A percentile compares a stretch with the other conserved stretches of the same genome.
phyloP scores from a whole-genome alignment of 2,888 invertebrate genomes.

The Megaustenia siamemsis region DNA sequence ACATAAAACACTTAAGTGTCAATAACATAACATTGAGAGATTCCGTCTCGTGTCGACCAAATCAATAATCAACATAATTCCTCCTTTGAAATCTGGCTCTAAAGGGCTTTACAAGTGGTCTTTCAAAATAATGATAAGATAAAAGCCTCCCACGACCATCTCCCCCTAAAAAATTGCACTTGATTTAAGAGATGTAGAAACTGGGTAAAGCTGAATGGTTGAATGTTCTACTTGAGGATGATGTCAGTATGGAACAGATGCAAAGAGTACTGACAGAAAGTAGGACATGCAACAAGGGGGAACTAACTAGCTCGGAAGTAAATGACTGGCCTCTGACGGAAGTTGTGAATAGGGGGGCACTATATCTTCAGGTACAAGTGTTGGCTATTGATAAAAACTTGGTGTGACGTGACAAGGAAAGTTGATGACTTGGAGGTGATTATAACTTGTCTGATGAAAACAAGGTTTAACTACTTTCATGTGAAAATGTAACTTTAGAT shows the following conservation, averaged over 20 bases:
- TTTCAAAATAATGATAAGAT: constrained; percentile 3
- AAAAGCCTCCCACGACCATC: not conserved
- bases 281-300: not conserved
- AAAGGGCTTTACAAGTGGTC: not conserved
- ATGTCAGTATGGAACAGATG: not conserved
- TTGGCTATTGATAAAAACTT: not conserved
- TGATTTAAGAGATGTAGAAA: constrained; percentile 18
- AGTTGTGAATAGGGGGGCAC: not conserved
- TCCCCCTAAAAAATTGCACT: constrained; percentile 12
- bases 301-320: not conserved
- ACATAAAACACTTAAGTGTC: not conserved
- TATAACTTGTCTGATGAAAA: too few relatives aligned
- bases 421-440: too few relatives aligned
- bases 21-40: not conserved
- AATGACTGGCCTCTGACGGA: not conserved
- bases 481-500: too few relatives aligned
- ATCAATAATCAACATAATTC: not conserved
- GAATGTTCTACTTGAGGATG: not conserved
- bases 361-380: not conserved
- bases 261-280: not conserved
- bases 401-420: not conserved
- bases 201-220: not conserved
- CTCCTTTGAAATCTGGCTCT: not conserved
- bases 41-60: not conserved
- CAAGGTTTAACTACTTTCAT: too few relatives aligned